These are phyloP conservation scores for Danaus plexippus DNA, from an alignment of 1,140 invertebrate species.

Conservation along the genomic window DNA sequence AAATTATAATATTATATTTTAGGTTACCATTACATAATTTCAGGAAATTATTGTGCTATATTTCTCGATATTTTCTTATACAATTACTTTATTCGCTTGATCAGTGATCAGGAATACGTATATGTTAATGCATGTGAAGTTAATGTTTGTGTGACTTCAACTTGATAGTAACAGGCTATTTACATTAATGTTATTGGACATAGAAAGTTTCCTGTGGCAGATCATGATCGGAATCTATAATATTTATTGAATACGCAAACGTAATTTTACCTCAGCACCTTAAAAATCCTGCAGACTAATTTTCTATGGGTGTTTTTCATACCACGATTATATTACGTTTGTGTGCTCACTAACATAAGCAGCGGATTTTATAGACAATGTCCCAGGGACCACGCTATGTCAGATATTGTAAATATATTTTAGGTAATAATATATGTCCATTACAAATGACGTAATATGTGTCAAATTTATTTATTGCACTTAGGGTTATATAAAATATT, in stretches of 20 bases:
- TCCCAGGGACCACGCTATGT: constrained; percentile 41
- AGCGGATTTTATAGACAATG: constrained; percentile 9
- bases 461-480: constrained; percentile 44
- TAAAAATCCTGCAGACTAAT: too few species aligned
- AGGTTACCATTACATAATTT: constrained; percentile 22
- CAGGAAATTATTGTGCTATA: constrained; percentile 20
- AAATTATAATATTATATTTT: constrained; percentile 26
- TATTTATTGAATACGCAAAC: constrained; percentile 14
- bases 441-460: constrained; percentile 33
- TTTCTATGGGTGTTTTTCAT: too few species aligned
- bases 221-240: constrained; percentile 1
- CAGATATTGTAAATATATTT: constrained; percentile 33
- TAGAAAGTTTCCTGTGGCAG: constrained; percentile 35
- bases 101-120: constrained; percentile 20
- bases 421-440: constrained; percentile 35
- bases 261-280: constrained; percentile 2
- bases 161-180: constrained; percentile 5
- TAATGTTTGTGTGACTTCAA: constrained; percentile 33
- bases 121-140: constrained; percentile 46
- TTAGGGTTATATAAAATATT: constrained; percentile 37
- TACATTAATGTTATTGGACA: constrained; percentile 24
- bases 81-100: constrained; percentile 18
- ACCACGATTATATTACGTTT: constrained; percentile 16
- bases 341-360: constrained; percentile 12
- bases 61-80: constrained; percentile 10